Evolutionary conservation across 2,113 vertebrate genomes (phyloP), one percentile per base, ranked within the genome.

Genomic region (Platysteira castanea): DNA sequence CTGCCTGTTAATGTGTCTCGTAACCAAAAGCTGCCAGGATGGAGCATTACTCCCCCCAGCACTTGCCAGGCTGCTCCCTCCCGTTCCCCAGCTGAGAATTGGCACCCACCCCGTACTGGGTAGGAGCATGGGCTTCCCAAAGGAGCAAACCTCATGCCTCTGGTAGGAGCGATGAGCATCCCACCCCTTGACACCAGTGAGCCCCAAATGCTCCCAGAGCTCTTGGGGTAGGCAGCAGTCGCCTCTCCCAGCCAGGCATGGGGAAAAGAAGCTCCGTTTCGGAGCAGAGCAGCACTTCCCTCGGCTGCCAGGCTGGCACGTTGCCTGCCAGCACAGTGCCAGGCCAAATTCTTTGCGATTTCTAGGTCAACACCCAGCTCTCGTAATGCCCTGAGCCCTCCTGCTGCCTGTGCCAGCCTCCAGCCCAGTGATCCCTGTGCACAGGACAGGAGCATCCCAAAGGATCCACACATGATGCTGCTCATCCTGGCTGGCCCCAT

Each of bases 1-100:
- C 98, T 98, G 96, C 92, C 96, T 96, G 98, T 98, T 98, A 98
- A 98, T 98, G 96, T 98, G 97, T 98, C 97, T 98, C 96, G 69
- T 97, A 98, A 87, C 85, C 84, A 87, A 57, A 97, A 95, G 85
- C 69, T 28, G 21, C 77, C 47, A 70, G 91, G 95, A 95, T 96
- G 92, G 96, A 97, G 93, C 94, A 79, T 94, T 95, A 90, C 91
- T 92, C 76, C 93, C 89, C 57, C 64, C 89, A 68, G 76, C 82
- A 87, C 91, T 71, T 41, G 65, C 67, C 63, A 50, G 26, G 41
- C 79, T 68, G 57, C 81, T 84, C 41, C 37, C 69, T 31, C 27
- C 35, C 5, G 0, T 85, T 80, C 53, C 39, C 71, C 9, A 30
- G 59, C 81, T 13, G 13, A 67, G 63, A 90, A 79, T 11, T 11